phyloP scores from a whole-genome alignment of 2,797 vertebrate genomes.

The Coccyzus lansbergi region DNA sequence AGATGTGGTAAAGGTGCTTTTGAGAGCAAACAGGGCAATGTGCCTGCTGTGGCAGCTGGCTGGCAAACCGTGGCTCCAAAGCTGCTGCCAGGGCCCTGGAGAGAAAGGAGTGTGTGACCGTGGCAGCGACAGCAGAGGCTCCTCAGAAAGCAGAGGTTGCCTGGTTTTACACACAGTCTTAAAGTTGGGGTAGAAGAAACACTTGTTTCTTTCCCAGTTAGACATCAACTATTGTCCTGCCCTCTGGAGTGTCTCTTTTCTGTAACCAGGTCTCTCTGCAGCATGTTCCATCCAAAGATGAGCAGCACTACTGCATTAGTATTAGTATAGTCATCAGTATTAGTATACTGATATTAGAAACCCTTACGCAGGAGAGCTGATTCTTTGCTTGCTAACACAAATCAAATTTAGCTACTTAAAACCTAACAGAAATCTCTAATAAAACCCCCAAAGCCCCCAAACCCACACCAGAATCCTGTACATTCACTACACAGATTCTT shows the following conservation, averaged over 20 bases:
- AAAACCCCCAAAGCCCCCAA: not conserved
- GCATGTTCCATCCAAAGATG: not conserved
- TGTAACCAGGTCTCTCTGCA: not conserved
- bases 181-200: not conserved
- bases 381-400: not conserved
- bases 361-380: not conserved
- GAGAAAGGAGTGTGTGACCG: not conserved
- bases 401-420: not conserved
- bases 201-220: not conserved
- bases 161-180: not conserved
- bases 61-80: fast-evolving
- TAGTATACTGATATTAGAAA: not conserved
- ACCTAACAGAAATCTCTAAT: not conserved
- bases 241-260: not conserved
- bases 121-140: not conserved
- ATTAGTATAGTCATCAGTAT: too few relatives aligned
- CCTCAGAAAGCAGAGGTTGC: not conserved
- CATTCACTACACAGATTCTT: not conserved
- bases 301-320: not conserved
- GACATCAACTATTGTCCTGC: not conserved
- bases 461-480: not conserved
- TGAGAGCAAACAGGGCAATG: not conserved
- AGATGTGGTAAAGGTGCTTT: not conserved
- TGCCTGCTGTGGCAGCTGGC: not conserved
- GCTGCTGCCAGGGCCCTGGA: not conserved